Percentiles rank a stretch among this genome's conserved stretches.
Conservation (phyloP, 1,140 invertebrate species). For the Riptortus pedestris region DNA sequence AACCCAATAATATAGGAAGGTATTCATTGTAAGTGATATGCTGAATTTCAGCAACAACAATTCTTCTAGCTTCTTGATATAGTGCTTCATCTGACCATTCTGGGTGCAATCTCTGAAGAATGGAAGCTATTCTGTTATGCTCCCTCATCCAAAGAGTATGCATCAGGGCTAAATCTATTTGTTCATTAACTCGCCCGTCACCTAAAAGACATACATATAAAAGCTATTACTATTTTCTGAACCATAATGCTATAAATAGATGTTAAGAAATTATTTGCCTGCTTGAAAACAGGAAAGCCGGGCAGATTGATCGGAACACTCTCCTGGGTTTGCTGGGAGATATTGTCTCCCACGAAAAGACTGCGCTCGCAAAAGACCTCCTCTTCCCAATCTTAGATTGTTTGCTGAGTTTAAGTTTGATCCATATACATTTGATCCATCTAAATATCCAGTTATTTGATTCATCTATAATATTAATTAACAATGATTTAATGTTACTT, state of each 20-base stretch:
- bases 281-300: conserved; percentile 32
- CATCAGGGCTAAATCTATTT: conserved; percentile 69
- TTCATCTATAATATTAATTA: too few species aligned
- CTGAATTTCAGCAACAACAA: conserved; percentile 78
- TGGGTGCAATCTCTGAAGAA: conserved; percentile 52
- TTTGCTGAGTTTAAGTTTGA: conserved; percentile 46
- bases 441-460: conserved; percentile 56
- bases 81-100: conserved; percentile 62
- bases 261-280: too few species aligned
- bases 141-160: conserved; percentile 77
- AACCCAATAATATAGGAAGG: conserved; percentile 68
- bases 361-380: conserved; percentile 45
- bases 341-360: conserved; percentile 31
- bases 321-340: conserved; percentile 32
- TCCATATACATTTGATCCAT: conserved; percentile 60
- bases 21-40: conserved; percentile 84
- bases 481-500: too few species aligned
- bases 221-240: too few species aligned
- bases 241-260: too few species aligned
- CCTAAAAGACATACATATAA: too few species aligned
- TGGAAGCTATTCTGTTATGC: conserved; percentile 71
- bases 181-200: conserved; percentile 71
- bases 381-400: conserved; percentile 44
- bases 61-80: conserved; percentile 70
- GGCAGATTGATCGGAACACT: conserved; percentile 31